Evolutionary conservation across 2,797 vertebrate genomes (phyloP).

Genomic region (Pipistrellus pygmaeus): DNA sequence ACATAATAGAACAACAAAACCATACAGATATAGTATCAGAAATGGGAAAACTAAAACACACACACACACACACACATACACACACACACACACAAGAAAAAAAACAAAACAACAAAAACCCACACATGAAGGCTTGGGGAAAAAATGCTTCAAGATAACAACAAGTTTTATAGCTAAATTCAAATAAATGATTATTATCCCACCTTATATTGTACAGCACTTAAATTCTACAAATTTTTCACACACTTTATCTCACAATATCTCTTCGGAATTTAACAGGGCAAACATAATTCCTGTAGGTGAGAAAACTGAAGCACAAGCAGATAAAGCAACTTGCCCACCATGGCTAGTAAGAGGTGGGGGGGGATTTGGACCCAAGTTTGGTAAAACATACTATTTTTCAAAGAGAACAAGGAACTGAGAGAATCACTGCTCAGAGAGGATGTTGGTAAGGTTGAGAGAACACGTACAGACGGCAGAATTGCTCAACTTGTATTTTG

Average conservation of each 20-base stretch:
- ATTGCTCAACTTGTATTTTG: conserved; percentile 65
- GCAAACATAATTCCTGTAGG: conserved; percentile 49
- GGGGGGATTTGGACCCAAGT: conserved; percentile 38
- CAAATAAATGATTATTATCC: conserved; percentile 29
- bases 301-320: conserved; percentile 19
- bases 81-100: too few species aligned
- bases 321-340: not conserved
- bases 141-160: conserved; percentile 22
- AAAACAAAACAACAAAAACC: not conserved
- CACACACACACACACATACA: too few species aligned
- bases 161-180: conserved; percentile 50
- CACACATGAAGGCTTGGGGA: not conserved
- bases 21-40: not conserved
- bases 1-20: conserved; percentile 33
- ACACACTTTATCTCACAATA: conserved; percentile 16
- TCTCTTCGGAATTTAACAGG: not conserved
- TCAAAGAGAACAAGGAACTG: conserved; percentile 75
- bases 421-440: conserved; percentile 65
- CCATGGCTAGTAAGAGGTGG: not conserved
- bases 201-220: not conserved
- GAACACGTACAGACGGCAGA: conserved; percentile 52
- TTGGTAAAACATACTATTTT: conserved; percentile 9
- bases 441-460: conserved; percentile 64
- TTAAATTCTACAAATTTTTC: not conserved
- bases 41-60: conserved; percentile 42